Base-by-base conservation (phyloP, 2,113 vertebrate genomes). In the Redunca redunca region DNA sequence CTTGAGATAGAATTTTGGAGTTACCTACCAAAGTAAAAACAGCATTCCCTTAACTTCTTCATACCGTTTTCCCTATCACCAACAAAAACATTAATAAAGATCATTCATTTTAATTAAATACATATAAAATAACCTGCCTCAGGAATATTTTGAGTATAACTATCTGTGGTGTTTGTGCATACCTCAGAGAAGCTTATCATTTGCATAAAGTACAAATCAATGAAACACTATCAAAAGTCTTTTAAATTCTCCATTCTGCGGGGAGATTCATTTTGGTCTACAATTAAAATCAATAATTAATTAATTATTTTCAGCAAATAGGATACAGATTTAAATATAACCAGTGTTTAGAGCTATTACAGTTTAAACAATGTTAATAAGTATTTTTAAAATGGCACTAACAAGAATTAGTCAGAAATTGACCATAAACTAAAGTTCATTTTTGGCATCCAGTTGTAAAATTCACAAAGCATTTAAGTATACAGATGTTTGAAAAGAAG, bases 301-400 rank as follows among this genome's bases (percentile, higher is more conserved):
- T 88, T 97, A 85, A 84, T 40, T 88, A 87, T 9, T 86, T 85
- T 16, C 2, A 77, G 0, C 84, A 30, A 62, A 53, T 43, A 55
- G 88, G 21, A 84, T 52, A 95, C 4, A 88, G 25, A 91, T 90
- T 94, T 91, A 92, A 95, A 89, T 36, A 97, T 64, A 52, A 83
- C 55, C 46, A 88, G 78, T 8, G 90, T 25, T 95, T 86, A 89
- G 19, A 94, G 26, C 17, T 71, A 83, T 21, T 88, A 74, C 33
- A 19, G 46, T 55, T 97, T 96, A 62, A 91, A 78, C 43, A 67
- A 86, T 71, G 50, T n/a, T 82, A 86, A 33, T 21, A 64, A 55
- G 28, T 58, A 89, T 55, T 92, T 96, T 95, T 4, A 14, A 97
- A 97, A 86, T 11, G 93, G 11, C 5, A 82, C 48, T 96, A 58